Evolutionary conservation across 2,113 vertebrate genomes (phyloP).

Genomic region (Eleginops maclovinus): DNA sequence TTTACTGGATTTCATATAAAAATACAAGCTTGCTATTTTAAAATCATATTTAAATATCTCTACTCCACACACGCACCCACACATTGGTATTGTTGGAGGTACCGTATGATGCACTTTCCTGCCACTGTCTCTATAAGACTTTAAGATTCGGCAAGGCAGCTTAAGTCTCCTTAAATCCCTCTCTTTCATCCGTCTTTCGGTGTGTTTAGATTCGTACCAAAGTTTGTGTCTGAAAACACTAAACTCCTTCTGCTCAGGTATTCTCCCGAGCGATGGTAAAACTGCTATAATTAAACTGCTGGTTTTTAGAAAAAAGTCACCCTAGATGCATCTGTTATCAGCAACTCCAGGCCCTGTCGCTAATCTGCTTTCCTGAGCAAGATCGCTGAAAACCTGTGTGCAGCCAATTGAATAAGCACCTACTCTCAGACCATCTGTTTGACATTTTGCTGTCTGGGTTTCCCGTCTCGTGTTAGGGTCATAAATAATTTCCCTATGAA

Average conservation of each 20-base stretch:
- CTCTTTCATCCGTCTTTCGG: conserved; percentile 24
- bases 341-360: conserved; percentile 59
- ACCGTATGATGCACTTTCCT: neutral
- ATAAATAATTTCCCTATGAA: conserved; percentile 55
- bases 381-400: conserved; percentile 48
- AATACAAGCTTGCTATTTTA: neutral
- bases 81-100: neutral
- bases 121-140: conserved; percentile 26
- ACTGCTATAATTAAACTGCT: conserved; percentile 58
- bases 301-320: conserved; percentile 11
- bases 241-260: conserved; percentile 25
- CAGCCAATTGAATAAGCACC: conserved; percentile 68
- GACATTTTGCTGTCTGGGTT: conserved; percentile 65
- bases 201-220: conserved; percentile 28
- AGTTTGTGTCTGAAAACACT: conserved; percentile 11
- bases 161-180: conserved; percentile 30
- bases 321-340: conserved; percentile 66
- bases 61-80: neutral
- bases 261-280: conserved; percentile 35
- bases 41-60: neutral
- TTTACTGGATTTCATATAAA: neutral
- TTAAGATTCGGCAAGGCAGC: conserved; percentile 32
- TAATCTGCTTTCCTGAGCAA: conserved; percentile 65
- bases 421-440: conserved; percentile 73
- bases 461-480: conserved; percentile 43